Base-by-base conservation (phyloP, 2,113 vertebrate genomes). In the Oceanites oceanicus region DNA sequence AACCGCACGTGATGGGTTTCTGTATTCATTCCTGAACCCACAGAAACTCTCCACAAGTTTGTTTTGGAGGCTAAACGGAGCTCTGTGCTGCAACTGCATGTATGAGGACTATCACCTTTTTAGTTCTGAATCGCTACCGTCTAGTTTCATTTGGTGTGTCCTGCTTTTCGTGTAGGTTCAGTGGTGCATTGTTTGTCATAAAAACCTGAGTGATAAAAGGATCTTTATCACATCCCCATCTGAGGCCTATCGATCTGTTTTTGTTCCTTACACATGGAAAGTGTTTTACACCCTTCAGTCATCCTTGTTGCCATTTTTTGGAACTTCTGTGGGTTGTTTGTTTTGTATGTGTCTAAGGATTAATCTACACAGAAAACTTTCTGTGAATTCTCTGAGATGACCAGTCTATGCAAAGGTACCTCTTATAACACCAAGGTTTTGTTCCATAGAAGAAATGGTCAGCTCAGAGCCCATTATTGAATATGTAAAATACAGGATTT, bases 21-120 rank as follows among this genome's bases (percentile, higher is more conserved):
- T 75, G 9, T 62, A 2, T 42, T 50, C 18, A 18, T 25, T 79
- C 25, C 49, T 61, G 44, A 75, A n/a, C 40, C 11, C 17, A 4
- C 4, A 8, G 5, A 55, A 32, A 1, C 7, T 63, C 61, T 32
- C 10, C 34, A 19, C 0, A 0, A 66, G 21, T 18, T 18, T 81
- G 8, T 36, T 85, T 27, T 19, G 7, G 21, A 53, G 18, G 30
- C n/a, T 30, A 1, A 44, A 30, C 0, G 1, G 32, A 56, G 38
- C 36, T 75, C 61, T 2, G 0, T 61, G 49, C 29, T 56, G 20
- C 52, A 61, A 11, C 27, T 49, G 26, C 30, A 3, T 10, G 5
- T 17, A 13, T n/a, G 44, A 32, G 70, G 17, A 8, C 34, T 30
- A 10, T 45, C 15, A 11, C 7, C 21, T 61, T 44, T 50, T 55